These are phyloP conservation scores for Diarsia mendica DNA, from an alignment of 2,888 invertebrate species.

Conservation along the genomic window DNA sequence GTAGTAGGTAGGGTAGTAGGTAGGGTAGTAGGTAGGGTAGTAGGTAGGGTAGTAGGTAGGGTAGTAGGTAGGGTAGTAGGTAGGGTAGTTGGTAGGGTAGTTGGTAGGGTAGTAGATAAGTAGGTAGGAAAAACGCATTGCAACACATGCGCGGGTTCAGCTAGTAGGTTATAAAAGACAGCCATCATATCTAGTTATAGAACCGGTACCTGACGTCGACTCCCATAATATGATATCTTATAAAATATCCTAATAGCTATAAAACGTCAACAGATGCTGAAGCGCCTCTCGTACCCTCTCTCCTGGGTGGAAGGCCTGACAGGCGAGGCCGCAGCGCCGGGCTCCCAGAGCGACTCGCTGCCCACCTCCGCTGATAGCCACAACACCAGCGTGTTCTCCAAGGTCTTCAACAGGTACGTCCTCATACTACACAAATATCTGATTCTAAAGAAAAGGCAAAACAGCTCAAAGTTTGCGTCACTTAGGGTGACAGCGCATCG, in stretches of 20 bases:
- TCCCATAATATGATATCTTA: background rate
- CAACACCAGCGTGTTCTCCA: conserved; percentile 95
- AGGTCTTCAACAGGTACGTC: conserved; percentile 96
- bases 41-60: no score
- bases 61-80: no score
- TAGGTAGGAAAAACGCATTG: no score
- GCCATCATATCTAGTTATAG: background rate
- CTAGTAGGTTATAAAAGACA: no score
- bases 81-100: no score
- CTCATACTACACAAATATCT: background rate
- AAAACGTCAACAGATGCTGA: conserved; percentile 93
- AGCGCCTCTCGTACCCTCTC: conserved; percentile 96
- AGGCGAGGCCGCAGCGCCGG: conserved; percentile 91
- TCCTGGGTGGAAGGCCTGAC: conserved; percentile 97
- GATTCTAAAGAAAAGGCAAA: background rate
- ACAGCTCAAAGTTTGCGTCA: background rate
- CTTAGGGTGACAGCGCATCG: background rate
- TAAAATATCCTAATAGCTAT: background rate
- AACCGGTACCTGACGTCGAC: background rate
- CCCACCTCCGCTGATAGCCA: conserved; percentile 91
- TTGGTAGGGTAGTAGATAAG: no score
- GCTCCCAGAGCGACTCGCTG: conserved; percentile 89
- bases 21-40: no score
- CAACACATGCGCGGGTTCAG: no score
- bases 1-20: no score